phyloP scores from a whole-genome alignment of 2,113 vertebrate genomes.

The Melanerpes formicivorus region DNA sequence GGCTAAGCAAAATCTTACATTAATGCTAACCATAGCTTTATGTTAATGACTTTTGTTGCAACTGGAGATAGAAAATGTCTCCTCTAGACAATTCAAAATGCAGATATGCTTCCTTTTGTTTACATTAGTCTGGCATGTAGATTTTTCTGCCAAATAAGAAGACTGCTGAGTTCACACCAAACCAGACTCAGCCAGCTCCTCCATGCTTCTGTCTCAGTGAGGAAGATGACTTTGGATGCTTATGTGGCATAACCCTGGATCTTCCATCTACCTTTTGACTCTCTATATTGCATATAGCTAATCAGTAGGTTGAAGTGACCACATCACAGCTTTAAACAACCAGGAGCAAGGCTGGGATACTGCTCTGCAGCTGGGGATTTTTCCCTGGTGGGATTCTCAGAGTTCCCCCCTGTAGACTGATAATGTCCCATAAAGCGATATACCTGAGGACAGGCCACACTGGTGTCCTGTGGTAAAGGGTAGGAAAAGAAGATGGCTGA shows the following conservation, averaged over 20 bases:
- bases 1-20: background rate
- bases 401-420: background rate
- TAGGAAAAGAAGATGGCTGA: background rate
- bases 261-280: background rate
- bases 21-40: background rate
- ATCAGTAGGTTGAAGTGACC: background rate
- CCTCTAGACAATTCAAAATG: background rate
- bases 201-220: background rate
- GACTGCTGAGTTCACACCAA: background rate
- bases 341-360: background rate
- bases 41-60: background rate
- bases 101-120: background rate
- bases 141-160: background rate
- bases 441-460: rapidly evolving
- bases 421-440: rapidly evolving
- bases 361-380: background rate
- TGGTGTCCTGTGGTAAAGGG: background rate
- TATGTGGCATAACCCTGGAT: background rate
- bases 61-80: background rate
- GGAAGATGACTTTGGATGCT: background rate
- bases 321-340: background rate
- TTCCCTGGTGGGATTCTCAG: background rate
- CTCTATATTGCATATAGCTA: background rate
- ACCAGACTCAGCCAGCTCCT: background rate
- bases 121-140: background rate